A percentile compares a stretch with the other conserved stretches of the same genome.
Conservation (phyloP, 2,113 vertebrate genomes). For the Ibidorhyncha struthersii region DNA sequence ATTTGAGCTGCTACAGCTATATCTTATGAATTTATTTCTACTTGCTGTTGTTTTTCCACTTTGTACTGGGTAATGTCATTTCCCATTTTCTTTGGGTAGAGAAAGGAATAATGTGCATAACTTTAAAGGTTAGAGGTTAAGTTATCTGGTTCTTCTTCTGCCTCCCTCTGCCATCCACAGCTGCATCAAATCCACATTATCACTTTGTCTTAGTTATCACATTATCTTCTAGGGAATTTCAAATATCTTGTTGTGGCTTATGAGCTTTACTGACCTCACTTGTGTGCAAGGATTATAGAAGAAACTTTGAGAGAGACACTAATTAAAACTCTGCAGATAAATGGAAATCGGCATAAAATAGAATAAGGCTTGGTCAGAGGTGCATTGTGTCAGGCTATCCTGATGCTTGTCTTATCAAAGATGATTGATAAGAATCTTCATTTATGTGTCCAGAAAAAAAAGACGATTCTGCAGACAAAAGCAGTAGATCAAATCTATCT, state of each 20-base stretch:
- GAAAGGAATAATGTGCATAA: not conserved
- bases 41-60: not conserved
- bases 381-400: not conserved
- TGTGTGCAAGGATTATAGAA: not conserved
- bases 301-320: not conserved
- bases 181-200: not conserved
- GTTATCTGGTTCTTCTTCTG: not conserved
- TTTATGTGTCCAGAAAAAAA: not conserved
- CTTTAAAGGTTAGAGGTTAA: not conserved
- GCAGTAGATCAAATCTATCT: not conserved
- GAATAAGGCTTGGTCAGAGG: not conserved
- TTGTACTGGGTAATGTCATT: not conserved
- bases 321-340: slow-evolving; percentile 8
- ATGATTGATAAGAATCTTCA: slow-evolving; percentile 14
- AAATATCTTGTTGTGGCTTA: not conserved
- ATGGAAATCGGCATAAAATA: not conserved
- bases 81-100: not conserved
- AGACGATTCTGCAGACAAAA: slow-evolving; percentile 1
- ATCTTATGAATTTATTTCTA: not conserved
- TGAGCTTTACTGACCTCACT: not conserved
- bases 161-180: not conserved
- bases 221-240: not conserved
- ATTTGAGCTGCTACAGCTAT: not conserved
- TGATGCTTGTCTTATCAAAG: not conserved
- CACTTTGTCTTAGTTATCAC: not conserved